phyloP scores from a whole-genome alignment of 2,888 invertebrate species.

The Acanthoscelides obtectus region DNA sequence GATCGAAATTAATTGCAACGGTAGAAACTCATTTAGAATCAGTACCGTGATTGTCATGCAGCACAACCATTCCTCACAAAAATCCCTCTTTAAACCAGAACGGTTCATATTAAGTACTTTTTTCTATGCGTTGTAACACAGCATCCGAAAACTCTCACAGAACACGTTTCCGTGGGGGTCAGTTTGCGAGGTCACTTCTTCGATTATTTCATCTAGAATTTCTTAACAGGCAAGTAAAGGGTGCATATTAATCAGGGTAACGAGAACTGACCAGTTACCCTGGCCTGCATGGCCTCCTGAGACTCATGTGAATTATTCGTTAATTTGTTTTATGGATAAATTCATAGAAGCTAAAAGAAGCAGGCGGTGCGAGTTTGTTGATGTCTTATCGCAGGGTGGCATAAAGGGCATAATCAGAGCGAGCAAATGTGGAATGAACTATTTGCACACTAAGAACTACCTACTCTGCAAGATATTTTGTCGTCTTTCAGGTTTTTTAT shows the following conservation, averaged over 20 bases:
- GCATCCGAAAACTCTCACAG: neutral
- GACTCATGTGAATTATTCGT: neutral
- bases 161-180: conserved; percentile 16
- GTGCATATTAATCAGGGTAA: conserved; percentile 16
- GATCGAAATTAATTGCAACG: no score
- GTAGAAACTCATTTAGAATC: no score
- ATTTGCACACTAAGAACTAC: no score
- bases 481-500: no score
- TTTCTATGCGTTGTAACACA: neutral
- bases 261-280: neutral
- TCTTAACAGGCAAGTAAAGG: conserved; percentile 13
- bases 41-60: no score
- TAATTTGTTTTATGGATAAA: neutral
- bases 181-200: conserved; percentile 23
- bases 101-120: no score
- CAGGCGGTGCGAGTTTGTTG: neutral
- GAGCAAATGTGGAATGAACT: no score
- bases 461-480: no score
- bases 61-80: no score
- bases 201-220: conserved; percentile 16
- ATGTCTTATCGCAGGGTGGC: no score
- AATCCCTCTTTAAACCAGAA: no score
- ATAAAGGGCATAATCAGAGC: no score
- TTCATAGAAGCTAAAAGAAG: neutral
- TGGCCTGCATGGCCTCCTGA: neutral